Percentiles rank a stretch among this genome's conserved stretches.
phyloP scores from a whole-genome alignment of 2,888 invertebrate genomes.

The Andricus curvator region DNA sequence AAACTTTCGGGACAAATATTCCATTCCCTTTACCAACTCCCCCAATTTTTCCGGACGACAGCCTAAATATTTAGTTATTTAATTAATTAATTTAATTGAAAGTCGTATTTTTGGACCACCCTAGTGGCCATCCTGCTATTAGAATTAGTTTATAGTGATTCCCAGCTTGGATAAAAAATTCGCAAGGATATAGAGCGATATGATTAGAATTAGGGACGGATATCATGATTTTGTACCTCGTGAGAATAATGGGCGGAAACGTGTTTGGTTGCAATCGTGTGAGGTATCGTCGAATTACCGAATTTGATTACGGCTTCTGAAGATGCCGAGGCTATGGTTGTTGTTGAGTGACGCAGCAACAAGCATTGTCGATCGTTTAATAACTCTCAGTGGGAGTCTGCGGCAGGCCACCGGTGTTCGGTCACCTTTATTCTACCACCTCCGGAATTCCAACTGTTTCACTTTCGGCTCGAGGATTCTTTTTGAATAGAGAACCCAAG shows the following conservation, averaged over 20 bases:
- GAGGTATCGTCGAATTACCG: conserved; percentile 60
- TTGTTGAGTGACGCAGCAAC: conserved; percentile 69
- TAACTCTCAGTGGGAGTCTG: conserved; percentile 72
- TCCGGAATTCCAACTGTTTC: conserved; percentile 43
- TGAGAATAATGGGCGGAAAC: conserved; percentile 39
- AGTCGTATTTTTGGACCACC: too few species aligned
- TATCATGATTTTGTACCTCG: conserved; percentile 28
- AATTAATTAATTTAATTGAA: too few species aligned
- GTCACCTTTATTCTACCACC: conserved; percentile 54
- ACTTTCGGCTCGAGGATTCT: conserved; percentile 15
- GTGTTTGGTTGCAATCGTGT: conserved; percentile 43
- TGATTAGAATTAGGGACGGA: conserved; percentile 38
- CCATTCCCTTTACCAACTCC: too few species aligned
- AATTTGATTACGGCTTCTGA: conserved; percentile 74
- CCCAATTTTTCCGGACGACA: too few species aligned
- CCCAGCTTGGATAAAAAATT: background rate
- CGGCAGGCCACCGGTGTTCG: conserved; percentile 69
- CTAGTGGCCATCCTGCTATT: background rate
- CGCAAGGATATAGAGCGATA: conserved; percentile 25
- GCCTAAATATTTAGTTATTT: too few species aligned
- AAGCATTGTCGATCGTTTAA: conserved; percentile 73
- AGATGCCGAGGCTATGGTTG: conserved; percentile 62
- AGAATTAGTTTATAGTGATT: background rate
- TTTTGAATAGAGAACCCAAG: conserved; percentile 36
- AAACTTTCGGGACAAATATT: too few species aligned